Conservation (phyloP, 2,797 vertebrate species). For the Poeciliopsis paucimaculata region DNA sequence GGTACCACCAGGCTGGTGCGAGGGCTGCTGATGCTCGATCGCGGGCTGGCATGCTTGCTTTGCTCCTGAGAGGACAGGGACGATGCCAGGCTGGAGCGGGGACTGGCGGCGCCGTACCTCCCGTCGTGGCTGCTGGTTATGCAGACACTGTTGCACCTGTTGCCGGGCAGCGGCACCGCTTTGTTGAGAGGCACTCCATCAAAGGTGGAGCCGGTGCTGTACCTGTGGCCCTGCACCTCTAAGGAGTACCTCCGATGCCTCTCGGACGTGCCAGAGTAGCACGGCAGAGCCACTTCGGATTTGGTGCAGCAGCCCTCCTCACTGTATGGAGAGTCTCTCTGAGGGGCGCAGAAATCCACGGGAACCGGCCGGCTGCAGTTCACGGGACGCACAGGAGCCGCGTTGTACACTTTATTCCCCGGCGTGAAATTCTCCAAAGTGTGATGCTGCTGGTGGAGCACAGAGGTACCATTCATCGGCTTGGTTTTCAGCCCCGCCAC, state of each 20-base stretch:
- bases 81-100: slow-evolving; percentile 83
- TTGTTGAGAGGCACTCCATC: slow-evolving; percentile 83
- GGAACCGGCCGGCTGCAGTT: slow-evolving; percentile 77
- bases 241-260: slow-evolving; percentile 85
- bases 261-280: slow-evolving; percentile 85
- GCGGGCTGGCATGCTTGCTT: slow-evolving; percentile 85
- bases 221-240: slow-evolving; percentile 86
- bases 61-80: slow-evolving; percentile 83
- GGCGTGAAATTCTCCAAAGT: slow-evolving; percentile 81
- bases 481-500: slow-evolving; percentile 75
- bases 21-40: slow-evolving; percentile 87
- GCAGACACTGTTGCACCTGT: slow-evolving; percentile 81
- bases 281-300: slow-evolving; percentile 90
- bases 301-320: slow-evolving; percentile 84
- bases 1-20: slow-evolving; percentile 81
- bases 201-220: slow-evolving; percentile 85
- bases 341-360: slow-evolving; percentile 83
- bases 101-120: slow-evolving; percentile 79
- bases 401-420: slow-evolving; percentile 82
- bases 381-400: slow-evolving; percentile 81
- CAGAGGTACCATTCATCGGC: slow-evolving; percentile 80
- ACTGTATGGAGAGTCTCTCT: slow-evolving; percentile 74
- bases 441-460: slow-evolving; percentile 80
- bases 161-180: slow-evolving; percentile 74
- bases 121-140: slow-evolving; percentile 76